Evolutionary conservation across 2,797 vertebrate genomes (phyloP), one percentile per base, ranked within the genome.

Genomic region (Trachurus trachurus): DNA sequence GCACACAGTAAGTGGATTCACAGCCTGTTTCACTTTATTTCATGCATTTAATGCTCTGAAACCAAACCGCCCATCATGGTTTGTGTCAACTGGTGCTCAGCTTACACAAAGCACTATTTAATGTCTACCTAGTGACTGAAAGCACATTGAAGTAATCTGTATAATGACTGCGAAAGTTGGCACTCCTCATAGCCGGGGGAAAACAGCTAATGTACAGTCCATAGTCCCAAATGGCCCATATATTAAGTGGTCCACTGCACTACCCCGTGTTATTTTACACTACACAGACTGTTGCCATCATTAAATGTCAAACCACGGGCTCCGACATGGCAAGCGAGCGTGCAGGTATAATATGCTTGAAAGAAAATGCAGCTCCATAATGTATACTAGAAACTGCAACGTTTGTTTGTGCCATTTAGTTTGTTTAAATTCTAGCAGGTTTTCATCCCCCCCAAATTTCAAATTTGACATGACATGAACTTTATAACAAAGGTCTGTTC

Each of bases 121-220:
- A 76, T 60, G 74, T 80, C 53, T 56, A 40, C 31, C 11, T 50
- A 71, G 66, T 73, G 71, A 66, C 50, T 71, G 34, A 65, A 71
- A 66, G 52, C 70, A 86, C 47, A 40, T 11, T 80, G 42, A 74
- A 84, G 75, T 71, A 68, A 84, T 85, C 56, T 71, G 49, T 57
- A 67, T 83, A 74, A 76, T 80, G 78, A 67, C 12, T 76, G 26
- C 66, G 75, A 76, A 83, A 67, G 74, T 82, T 84, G 80, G 77
- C 81, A 66, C 45, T 60, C 15, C 22, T 21, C 21, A 39, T 50
- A 49, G 56, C 63, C 26, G 68, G 49, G 49, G 49, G 44, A 76
- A 77, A 80, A 80, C 75, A 79, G 71, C 65, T 78, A 65, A 76
- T 72, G 65, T 81, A 73, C 71, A 83, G 77, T 64, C 49, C 50